phyloP scores from a whole-genome alignment of 2,797 vertebrate genomes.

The Cirrhinus mrigala region DNA sequence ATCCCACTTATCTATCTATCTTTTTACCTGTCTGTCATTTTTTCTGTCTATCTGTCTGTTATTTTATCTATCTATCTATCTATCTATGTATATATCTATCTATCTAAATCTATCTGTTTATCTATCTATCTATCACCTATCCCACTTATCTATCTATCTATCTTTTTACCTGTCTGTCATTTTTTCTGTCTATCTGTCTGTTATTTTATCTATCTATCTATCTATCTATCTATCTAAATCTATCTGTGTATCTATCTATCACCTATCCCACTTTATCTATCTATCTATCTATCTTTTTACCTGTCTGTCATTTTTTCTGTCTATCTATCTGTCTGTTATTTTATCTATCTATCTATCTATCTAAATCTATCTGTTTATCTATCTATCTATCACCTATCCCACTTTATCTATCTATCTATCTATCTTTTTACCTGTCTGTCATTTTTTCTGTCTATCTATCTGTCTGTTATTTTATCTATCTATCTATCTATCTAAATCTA shows the following conservation, averaged over 20 bases:
- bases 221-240: background rate
- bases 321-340: no score
- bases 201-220: background rate
- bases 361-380: background rate
- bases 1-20: fast-evolving
- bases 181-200: background rate
- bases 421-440: background rate
- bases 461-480: background rate
- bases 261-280: no score
- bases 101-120: fast-evolving
- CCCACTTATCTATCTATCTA: fast-evolving
- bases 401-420: background rate
- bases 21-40: background rate
- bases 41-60: fast-evolving
- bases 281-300: background rate
- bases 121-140: background rate
- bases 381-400: background rate
- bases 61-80: fast-evolving
- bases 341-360: background rate
- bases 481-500: background rate
- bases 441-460: background rate
- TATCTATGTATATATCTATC: fast-evolving
- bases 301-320: background rate
- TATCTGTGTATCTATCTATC: background rate
- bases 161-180: background rate